Percentiles rank a stretch among this genome's conserved stretches.
Evolutionary conservation across 2,113 vertebrate species (phyloP).

Genomic region (Zingel zingel): DNA sequence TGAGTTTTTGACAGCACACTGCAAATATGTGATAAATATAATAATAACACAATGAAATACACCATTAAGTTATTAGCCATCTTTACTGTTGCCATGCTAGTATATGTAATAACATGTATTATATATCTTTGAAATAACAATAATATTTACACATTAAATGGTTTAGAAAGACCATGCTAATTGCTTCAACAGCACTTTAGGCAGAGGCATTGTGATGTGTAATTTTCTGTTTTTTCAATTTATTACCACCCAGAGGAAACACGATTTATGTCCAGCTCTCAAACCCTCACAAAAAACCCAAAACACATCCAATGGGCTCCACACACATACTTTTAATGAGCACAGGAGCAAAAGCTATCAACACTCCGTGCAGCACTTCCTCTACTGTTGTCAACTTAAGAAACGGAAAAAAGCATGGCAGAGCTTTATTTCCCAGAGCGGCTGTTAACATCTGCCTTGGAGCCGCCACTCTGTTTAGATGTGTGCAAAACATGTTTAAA

Average conservation of each 20-base stretch:
- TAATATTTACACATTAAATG: not conserved
- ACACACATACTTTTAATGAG: constrained; percentile 42
- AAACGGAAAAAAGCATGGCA: not conserved
- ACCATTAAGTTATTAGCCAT: not conserved
- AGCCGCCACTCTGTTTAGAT: not conserved
- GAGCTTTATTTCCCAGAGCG: not conserved
- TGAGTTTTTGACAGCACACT: constrained; percentile 1
- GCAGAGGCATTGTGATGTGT: not conserved
- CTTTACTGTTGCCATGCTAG: not conserved
- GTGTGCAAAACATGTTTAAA: not conserved
- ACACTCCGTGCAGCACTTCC: constrained; percentile 7
- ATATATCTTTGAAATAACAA: not conserved
- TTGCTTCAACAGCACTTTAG: not conserved
- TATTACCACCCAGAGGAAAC: not conserved
- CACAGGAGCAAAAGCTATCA: constrained; percentile 13
- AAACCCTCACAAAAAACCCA: not conserved
- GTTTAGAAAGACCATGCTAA: not conserved
- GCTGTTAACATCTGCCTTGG: not conserved
- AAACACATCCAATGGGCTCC: not conserved
- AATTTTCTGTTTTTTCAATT: not conserved
- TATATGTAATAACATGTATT: not conserved
- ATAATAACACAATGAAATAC: not conserved
- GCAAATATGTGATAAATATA: not conserved
- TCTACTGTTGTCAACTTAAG: constrained; percentile 4
- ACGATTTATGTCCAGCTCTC: not conserved